Conservation (phyloP, 2,888 invertebrate genomes). For the Cylloceria caligata region DNA sequence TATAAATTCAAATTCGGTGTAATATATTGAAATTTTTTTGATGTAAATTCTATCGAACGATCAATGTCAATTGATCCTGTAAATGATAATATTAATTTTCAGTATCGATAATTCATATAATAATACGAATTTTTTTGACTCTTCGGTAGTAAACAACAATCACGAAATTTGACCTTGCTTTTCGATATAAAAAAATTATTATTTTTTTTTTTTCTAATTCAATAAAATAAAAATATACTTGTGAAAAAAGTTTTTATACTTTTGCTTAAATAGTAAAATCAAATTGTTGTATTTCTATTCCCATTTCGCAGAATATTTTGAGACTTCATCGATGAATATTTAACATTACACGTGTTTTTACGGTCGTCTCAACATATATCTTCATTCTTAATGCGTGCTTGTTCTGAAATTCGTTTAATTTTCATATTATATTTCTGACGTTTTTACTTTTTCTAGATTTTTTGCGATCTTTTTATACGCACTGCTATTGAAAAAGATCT, state of each 20-base stretch:
- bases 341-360: constrained; percentile 72
- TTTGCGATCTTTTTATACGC: constrained; percentile 75
- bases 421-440: constrained; percentile 65
- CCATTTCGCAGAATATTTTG: constrained; percentile 78
- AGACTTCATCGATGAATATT: constrained; percentile 69
- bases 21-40: constrained; percentile 53
- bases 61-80: constrained; percentile 6
- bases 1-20: constrained; percentile 35
- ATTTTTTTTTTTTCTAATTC: too few species aligned
- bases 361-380: constrained; percentile 70
- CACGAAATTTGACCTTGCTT: constrained; percentile 32
- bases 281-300: constrained; percentile 45
- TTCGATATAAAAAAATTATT: too few species aligned
- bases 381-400: constrained; percentile 77
- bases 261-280: constrained; percentile 46
- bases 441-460: constrained; percentile 71
- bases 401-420: constrained; percentile 77
- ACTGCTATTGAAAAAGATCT: constrained; percentile 72
- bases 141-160: constrained; percentile 26
- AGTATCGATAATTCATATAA: constrained; percentile 64
- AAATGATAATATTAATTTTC: constrained; percentile 24
- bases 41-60: constrained; percentile 22
- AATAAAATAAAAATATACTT: too few species aligned
- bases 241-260: constrained; percentile 45
- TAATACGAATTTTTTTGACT: constrained; percentile 34